A percentile compares a stretch with the other conserved stretches of the same genome.
These are phyloP conservation scores for Tetranychus piercei DNA, from an alignment of 2,888 invertebrate species.

Conservation along the genomic window DNA sequence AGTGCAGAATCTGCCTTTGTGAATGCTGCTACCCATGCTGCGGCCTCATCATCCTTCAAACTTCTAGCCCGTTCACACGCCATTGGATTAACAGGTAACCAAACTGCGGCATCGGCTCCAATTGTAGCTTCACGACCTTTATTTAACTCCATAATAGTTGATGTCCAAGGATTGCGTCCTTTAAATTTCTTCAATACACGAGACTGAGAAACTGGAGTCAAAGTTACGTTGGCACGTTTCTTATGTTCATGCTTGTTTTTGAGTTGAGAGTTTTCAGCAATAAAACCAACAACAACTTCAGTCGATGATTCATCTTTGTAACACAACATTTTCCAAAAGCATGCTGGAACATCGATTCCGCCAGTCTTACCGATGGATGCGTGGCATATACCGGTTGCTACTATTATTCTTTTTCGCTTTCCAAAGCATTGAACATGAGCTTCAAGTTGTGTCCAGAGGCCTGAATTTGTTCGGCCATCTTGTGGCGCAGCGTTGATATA, in stretches of 20 bases:
- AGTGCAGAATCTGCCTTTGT: not conserved
- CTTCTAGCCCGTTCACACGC: not conserved
- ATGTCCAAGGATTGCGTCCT: not conserved
- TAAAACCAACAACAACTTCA: conserved; percentile 11
- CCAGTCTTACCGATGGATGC: not conserved
- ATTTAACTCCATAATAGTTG: not conserved
- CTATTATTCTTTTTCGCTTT: not conserved
- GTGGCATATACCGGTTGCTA: not conserved
- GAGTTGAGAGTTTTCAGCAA: conserved; percentile 13
- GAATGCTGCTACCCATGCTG: not conserved
- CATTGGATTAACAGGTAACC: not conserved
- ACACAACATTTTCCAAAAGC: conserved; percentile 19
- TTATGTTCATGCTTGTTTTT: not conserved
- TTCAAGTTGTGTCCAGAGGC: not conserved
- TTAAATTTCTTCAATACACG: not conserved
- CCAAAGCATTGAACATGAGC: not conserved
- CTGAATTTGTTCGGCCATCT: not conserved
- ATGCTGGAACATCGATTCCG: conserved; percentile 8
- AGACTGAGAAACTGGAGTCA: not conserved
- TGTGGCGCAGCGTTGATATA: not conserved
- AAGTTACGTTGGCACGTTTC: not conserved
- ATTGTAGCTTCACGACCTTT: not conserved
- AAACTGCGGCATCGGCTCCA: not conserved
- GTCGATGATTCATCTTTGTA: not conserved
- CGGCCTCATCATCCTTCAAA: not conserved